phyloP scores from a whole-genome alignment of 2,888 invertebrate genomes.

The Drosophila quasianomalipes region DNA sequence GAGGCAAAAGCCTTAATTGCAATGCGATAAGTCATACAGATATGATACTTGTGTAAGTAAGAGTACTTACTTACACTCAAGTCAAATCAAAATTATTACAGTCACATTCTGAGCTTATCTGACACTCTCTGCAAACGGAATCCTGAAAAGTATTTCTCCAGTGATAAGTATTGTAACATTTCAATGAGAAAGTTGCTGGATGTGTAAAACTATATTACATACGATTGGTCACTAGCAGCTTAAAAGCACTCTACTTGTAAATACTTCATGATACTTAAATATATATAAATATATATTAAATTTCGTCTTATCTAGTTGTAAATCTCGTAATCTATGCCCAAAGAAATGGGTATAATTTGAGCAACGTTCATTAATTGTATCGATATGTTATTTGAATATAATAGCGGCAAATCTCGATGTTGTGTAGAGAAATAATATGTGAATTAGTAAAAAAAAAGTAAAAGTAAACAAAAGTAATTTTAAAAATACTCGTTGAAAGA shows the following conservation, averaged over 20 bases:
- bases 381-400: neutral
- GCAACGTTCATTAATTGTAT: neutral
- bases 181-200: neutral
- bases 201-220: neutral
- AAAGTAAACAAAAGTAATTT: neutral
- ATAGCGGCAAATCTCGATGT: neutral
- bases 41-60: slow-evolving; percentile 10
- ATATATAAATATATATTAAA: neutral
- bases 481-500: neutral
- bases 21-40: slow-evolving; percentile 51
- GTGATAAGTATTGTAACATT: neutral
- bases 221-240: neutral
- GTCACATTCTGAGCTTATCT: slow-evolving; percentile 20
- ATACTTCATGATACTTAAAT: no score
- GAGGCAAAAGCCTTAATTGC: slow-evolving; percentile 56
- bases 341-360: neutral
- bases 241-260: neutral
- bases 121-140: neutral
- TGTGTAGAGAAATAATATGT: neutral
- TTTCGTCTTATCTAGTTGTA: neutral
- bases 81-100: slow-evolving; percentile 13
- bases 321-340: neutral
- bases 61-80: slow-evolving; percentile 26
- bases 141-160: neutral
- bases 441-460: neutral